phyloP scores from a whole-genome alignment of 2,113 vertebrate genomes.

The Odobenus rosmarus region DNA sequence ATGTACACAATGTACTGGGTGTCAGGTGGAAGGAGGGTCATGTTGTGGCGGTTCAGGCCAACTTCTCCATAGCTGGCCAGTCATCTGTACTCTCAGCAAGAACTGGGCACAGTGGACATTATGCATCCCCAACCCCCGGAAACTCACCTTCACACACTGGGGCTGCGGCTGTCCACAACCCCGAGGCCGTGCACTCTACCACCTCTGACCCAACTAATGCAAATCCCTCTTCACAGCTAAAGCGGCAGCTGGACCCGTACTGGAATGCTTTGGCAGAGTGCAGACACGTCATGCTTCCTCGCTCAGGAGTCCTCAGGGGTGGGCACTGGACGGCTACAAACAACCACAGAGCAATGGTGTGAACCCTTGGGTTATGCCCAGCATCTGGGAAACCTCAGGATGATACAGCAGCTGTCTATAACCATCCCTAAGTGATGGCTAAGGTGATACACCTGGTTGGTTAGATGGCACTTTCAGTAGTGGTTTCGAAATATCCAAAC shows the following conservation, averaged over 20 bases:
- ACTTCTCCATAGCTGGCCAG: background rate
- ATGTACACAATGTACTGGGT: background rate
- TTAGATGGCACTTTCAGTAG: background rate
- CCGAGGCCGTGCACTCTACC: slow-evolving; percentile 72
- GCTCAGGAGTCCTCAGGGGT: background rate
- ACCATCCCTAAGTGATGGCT: background rate
- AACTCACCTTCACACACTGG: slow-evolving; percentile 83
- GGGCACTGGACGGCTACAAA: slow-evolving; percentile 16
- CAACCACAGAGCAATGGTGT: background rate
- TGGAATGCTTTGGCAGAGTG: slow-evolving; percentile 71
- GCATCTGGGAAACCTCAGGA: background rate
- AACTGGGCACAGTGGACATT: too few relatives aligned
- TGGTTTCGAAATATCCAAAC: background rate
- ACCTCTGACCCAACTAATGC: slow-evolving; percentile 48
- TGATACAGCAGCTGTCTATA: background rate
- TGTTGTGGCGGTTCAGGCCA: background rate
- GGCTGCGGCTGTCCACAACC: slow-evolving; percentile 80
- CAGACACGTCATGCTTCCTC: slow-evolving; percentile 73
- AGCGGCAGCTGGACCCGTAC: slow-evolving; percentile 79
- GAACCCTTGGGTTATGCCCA: background rate
- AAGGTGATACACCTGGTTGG: background rate
- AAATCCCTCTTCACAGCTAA: slow-evolving; percentile 85
- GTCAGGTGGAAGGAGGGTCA: background rate
- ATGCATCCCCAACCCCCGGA: too few relatives aligned
- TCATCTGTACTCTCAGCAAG: background rate